Conservation (phyloP, 2,113 vertebrate species). For the Haemorhous mexicanus region DNA sequence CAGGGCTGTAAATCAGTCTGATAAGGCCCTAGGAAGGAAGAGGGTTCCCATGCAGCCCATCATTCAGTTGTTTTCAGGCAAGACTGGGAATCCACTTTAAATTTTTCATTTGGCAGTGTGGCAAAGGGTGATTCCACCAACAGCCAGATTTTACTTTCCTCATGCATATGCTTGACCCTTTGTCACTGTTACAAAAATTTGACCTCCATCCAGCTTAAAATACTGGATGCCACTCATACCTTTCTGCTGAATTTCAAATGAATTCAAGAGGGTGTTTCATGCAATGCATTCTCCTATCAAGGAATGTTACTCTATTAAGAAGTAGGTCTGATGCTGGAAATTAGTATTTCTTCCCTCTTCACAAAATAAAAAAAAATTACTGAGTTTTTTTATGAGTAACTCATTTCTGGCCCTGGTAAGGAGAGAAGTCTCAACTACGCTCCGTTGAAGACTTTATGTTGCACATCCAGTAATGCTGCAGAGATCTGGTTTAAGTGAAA, state of each 20-base stretch:
- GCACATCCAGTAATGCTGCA: background rate
- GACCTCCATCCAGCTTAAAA: conserved; percentile 37
- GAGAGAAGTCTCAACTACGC: background rate
- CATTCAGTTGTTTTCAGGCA: background rate
- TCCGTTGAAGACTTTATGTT: background rate
- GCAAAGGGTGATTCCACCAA: background rate
- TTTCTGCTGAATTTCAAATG: conserved; percentile 21
- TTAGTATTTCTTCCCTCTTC: background rate
- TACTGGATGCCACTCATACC: conserved; percentile 46
- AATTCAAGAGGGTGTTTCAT: background rate
- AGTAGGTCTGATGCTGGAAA: background rate
- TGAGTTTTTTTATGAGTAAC: background rate
- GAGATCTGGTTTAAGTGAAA: background rate
- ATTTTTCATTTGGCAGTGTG: background rate
- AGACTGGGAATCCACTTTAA: background rate
- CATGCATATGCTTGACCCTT: conserved; percentile 1
- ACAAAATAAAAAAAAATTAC: background rate
- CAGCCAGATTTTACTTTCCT: conserved; percentile 7
- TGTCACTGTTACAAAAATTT: conserved; percentile 12
- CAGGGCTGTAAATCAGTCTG: conserved; percentile 19
- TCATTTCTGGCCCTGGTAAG: background rate
- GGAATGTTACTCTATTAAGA: background rate
- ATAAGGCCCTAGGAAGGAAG: background rate
- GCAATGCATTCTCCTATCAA: background rate
- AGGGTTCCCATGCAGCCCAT: background rate